Evolutionary conservation across 2,113 vertebrate genomes (phyloP), one percentile per base, ranked within the genome.

Genomic region (Sceloporus tristichus): DNA sequence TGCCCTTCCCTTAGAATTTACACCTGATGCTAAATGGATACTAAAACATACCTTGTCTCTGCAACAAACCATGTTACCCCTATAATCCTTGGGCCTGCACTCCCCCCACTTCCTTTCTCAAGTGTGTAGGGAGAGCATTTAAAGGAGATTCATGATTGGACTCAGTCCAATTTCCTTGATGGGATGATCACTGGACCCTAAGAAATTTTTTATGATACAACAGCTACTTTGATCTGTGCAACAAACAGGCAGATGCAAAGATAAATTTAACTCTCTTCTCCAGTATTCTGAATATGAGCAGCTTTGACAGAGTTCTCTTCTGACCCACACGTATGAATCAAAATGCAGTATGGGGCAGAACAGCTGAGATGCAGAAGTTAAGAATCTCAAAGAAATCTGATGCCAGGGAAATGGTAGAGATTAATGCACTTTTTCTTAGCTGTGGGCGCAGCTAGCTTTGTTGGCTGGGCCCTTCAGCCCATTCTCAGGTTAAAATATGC

Each of bases 401-500:
- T 14, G 80, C 38, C 38, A 70, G 6, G 13, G 13, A 27, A 25
- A 29, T 14, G 40, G 14, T 3, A 14, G 13, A 18, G 3, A 18
- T 23, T 19, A 77, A 88, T 27, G 23, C 2, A 53, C 8, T 23
- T 7, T 38, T 54, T 29, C 48, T 48, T 71, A 82, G 80, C 8
- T 53, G 11, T 73, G 25, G 34, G 54, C 54, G 48, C 5, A 81
- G 86, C 23, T 29, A 80, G 66, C 3, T 25, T n/a, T 40, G n/a
- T 48, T 87, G 54, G 68, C 59, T 62, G 59, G 59, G 16, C 70
- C 68, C 38, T 74, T 42, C 54, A 75, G 56, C 38, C 54, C 40
- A 59, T 78, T 68, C 21, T 71, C 79, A 80, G 56, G 19, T 75
- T 68, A 81, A 80, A 87, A 74, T 81, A 62, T 79, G 6, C 18